Evolutionary conservation across 1,140 invertebrate genomes (phyloP), one percentile per base, ranked within the genome.

Genomic region (Nylanderia fulva): DNA sequence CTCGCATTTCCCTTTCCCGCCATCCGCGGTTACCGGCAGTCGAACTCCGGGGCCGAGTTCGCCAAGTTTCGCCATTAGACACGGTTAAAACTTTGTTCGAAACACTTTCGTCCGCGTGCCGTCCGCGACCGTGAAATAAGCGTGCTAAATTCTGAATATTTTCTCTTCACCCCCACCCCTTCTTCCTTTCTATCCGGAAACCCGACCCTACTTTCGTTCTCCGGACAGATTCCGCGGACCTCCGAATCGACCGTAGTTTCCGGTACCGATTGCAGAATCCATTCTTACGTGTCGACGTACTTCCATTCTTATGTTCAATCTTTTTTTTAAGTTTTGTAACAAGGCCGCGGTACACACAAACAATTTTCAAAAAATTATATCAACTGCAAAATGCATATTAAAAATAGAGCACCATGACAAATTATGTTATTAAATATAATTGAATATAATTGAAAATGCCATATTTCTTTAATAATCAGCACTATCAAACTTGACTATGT

Each of bases 61-160:
- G 90, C 91, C 92, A 94, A 94, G 93, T 94, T 94, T 93, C 91
- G 88, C 90, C 93, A 94, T 94, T 94, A 94, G 92, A 93, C 90
- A 93, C 92, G 92, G 91, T 93, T 94, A 93, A 93, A 94, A 94
- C 93, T 94, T 94, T 94, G 93, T 94, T 93, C 91, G 91, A 93
- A 94, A 94, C 93, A 94, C 93, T 94, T 94, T 94, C 93, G 92
- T 93, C 91, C 89, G 92, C 90, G 90, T 91, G 85, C 91, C 90
- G 90, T 92, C 86, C 90, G 92, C 90, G 92, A 94, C 93, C 93
- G 90, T 93, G 93, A 94, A 94, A 94, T 92, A 93, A 92, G 88
- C 91, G 82, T 85, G 83, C 88, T 92, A 90, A 91, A 94, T 93
- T 88, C 83, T 85, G 88, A 92, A 93, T 92, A 93, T 92, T 93